Percentiles rank a stretch among this genome's conserved stretches.
Evolutionary conservation across 2,797 vertebrate genomes (phyloP).

Genomic region (Phylloscopus collybita): DNA sequence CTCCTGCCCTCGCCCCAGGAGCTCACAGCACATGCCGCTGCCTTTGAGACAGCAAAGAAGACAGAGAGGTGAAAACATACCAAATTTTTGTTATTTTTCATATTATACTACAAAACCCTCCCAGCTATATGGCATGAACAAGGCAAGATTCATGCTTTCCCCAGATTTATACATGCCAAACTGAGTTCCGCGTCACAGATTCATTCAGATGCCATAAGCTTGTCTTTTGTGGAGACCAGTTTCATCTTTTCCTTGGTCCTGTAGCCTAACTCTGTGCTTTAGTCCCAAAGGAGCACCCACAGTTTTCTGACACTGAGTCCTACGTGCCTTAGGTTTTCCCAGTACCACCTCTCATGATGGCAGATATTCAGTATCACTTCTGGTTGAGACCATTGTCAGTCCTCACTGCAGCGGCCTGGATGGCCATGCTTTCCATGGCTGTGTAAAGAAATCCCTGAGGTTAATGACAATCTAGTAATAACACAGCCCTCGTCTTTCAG

Average conservation of each 20-base stretch:
- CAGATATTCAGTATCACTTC: not conserved
- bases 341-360: not conserved
- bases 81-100: not conserved
- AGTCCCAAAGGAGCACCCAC: not conserved
- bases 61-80: not conserved
- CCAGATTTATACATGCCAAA: not conserved
- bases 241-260: not conserved
- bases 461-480: not conserved
- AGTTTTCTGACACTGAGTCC: not conserved
- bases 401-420: not conserved
- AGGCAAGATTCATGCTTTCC: not conserved
- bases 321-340: not conserved
- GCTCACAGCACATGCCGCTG: not conserved
- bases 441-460: not conserved
- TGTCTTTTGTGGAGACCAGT: not conserved
- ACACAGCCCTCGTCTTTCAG: not conserved
- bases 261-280: not conserved
- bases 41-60: not conserved
- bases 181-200: rapidly evolving
- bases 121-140: not conserved
- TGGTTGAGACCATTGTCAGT: not conserved
- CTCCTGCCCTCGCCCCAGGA: not conserved
- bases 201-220: not conserved
- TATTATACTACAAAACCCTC: not conserved
- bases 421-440: not conserved